Percentiles rank a stretch among this genome's conserved stretches.
Evolutionary conservation across 2,113 vertebrate species (phyloP).

Genomic region (Petrocephalus microphthalmus): DNA sequence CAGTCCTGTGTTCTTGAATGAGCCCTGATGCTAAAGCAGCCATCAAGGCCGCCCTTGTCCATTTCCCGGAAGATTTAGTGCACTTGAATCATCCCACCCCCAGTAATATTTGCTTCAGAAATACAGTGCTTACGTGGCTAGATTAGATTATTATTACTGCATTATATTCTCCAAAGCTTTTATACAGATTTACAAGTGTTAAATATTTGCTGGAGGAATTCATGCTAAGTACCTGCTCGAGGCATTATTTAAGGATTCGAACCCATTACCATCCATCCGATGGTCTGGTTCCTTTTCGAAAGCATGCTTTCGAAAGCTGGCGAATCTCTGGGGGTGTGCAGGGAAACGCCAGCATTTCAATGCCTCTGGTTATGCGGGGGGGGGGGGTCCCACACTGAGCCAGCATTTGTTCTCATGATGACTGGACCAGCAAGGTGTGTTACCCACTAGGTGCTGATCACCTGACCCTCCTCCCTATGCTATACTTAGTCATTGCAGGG

Average conservation of each 20-base stretch:
- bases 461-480: background rate
- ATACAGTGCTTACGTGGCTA: background rate
- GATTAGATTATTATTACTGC: background rate
- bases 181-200: background rate
- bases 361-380: background rate
- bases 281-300: background rate
- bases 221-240: background rate
- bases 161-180: background rate
- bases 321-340: background rate
- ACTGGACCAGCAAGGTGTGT: background rate
- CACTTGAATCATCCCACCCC: background rate
- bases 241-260: background rate
- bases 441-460: background rate
- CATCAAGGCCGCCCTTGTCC: background rate
- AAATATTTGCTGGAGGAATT: background rate
- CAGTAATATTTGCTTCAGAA: background rate
- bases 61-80: background rate
- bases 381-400: background rate
- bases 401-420: background rate
- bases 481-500: background rate
- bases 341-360: background rate
- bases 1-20: background rate
- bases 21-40: background rate
- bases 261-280: background rate
- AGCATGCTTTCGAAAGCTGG: background rate